Evolutionary conservation across 2,888 invertebrate genomes (phyloP).

Genomic region (Artemia sp.): DNA sequence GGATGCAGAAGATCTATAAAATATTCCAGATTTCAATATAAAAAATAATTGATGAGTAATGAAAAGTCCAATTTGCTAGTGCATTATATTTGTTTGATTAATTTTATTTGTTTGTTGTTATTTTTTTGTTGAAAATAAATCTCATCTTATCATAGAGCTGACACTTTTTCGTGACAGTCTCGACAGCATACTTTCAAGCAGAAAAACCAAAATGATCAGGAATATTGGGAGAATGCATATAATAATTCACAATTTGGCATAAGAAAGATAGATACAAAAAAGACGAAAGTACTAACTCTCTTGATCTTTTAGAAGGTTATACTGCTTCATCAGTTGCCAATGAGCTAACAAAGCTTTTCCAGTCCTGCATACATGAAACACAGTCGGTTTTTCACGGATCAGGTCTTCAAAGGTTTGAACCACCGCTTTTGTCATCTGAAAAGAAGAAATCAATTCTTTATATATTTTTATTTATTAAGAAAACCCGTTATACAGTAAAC

Average conservation of each 20-base stretch:
- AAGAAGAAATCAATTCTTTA: constrained; percentile 26
- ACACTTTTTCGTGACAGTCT: too few species aligned
- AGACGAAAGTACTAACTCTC: constrained; percentile 37
- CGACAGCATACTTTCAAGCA: too few species aligned
- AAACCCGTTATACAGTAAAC: background rate
- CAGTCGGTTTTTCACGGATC: constrained; percentile 58
- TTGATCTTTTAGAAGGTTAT: constrained; percentile 77
- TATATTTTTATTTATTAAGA: constrained; percentile 17
- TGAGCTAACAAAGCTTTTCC: constrained; percentile 66
- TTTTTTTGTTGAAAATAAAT: too few species aligned
- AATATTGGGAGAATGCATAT: background rate
- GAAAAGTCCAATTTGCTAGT: too few species aligned
- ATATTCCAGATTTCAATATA: too few species aligned
- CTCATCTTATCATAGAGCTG: too few species aligned
- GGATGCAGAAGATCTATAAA: too few species aligned
- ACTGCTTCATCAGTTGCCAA: constrained; percentile 83
- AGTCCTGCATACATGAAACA: constrained; percentile 73
- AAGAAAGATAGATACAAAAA: background rate
- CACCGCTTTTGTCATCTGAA: constrained; percentile 50
- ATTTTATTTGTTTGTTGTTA: too few species aligned
- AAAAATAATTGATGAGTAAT: too few species aligned
- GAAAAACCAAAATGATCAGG: too few species aligned
- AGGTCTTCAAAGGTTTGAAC: constrained; percentile 67
- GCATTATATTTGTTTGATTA: too few species aligned
- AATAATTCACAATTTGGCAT: background rate